A percentile compares a stretch with the other conserved stretches of the same genome.
phyloP scores from a whole-genome alignment of 2,888 invertebrate species.

The Autographa pulchrina region DNA sequence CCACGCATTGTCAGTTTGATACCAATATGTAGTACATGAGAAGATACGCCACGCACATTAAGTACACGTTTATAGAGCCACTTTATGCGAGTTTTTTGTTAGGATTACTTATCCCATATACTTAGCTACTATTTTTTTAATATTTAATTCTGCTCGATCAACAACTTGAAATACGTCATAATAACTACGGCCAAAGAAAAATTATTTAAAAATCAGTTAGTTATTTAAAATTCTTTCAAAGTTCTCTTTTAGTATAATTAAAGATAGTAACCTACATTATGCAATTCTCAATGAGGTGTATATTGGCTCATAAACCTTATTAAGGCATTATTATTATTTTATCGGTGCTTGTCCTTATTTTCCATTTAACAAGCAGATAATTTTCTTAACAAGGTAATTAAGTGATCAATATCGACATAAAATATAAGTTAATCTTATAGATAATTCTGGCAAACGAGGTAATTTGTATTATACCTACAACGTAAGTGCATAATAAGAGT shows the following conservation, averaged over 20 bases:
- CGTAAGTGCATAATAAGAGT: background rate
- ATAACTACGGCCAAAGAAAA: too few relatives aligned
- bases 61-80: too few relatives aligned
- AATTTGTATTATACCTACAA: background rate
- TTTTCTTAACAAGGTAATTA: background rate
- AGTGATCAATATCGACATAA: background rate
- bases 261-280: background rate
- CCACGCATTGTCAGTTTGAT: background rate
- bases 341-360: background rate
- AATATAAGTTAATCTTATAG: background rate
- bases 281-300: background rate
- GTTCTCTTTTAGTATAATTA: too few relatives aligned
- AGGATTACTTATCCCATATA: too few relatives aligned
- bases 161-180: too few relatives aligned
- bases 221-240: too few relatives aligned
- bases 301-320: constrained; percentile 1
- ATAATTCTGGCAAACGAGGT: background rate
- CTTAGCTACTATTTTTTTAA: too few relatives aligned
- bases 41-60: too few relatives aligned
- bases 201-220: too few relatives aligned
- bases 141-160: too few relatives aligned
- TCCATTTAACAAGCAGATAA: background rate
- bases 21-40: too few relatives aligned
- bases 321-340: background rate
- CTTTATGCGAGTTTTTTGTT: too few relatives aligned